Base-by-base conservation (phyloP, 2,888 invertebrate genomes). In the Lepetodrilus schrolli region DNA sequence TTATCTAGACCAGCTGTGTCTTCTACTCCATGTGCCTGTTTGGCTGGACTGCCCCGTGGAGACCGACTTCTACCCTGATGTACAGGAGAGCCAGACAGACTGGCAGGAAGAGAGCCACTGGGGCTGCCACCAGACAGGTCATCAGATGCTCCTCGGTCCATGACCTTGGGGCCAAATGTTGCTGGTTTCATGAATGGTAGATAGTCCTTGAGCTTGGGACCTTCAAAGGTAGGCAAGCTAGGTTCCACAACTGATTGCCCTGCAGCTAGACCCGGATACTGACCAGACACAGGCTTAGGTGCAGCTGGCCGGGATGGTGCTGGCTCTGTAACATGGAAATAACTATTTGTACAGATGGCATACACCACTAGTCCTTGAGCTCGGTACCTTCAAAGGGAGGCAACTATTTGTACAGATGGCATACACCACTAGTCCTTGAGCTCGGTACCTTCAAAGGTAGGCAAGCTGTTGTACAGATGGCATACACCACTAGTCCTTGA, bases 371-470 rank as follows among this genome's bases (percentile, higher is more conserved):
- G n/a, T n/a, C n/a, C n/a, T n/a, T n/a, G n/a, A n/a, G n/a, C n/a
- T n/a, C n/a, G n/a, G n/a, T n/a, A n/a, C n/a, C n/a, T n/a, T n/a
- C n/a, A n/a, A n/a, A n/a, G n/a, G n/a, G n/a, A n/a, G n/a, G n/a
- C n/a, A n/a, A n/a, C n/a, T n/a, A n/a, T n/a, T n/a, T n/a, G n/a
- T n/a, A n/a, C n/a, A n/a, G n/a, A n/a, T n/a, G n/a, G n/a, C n/a
- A n/a, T n/a, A n/a, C n/a, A n/a, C n/a, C n/a, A n/a, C n/a, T 95
- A 97, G 91, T 98, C 97, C 87, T 96, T 96, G 38, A 97, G 91
- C 87, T 96, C 97, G 20, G 95, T 94, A 0, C 93, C 87, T 74
- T 88, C 87, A 82, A 86, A 86, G 26, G 80, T 79, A 34, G 82
- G 78, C 10, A 81, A 71, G 7, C 79, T 10, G 2, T 8, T 7